Evolutionary conservation across 1,140 invertebrate genomes (phyloP).

Genomic region (Neoseiulus cucumeris): DNA sequence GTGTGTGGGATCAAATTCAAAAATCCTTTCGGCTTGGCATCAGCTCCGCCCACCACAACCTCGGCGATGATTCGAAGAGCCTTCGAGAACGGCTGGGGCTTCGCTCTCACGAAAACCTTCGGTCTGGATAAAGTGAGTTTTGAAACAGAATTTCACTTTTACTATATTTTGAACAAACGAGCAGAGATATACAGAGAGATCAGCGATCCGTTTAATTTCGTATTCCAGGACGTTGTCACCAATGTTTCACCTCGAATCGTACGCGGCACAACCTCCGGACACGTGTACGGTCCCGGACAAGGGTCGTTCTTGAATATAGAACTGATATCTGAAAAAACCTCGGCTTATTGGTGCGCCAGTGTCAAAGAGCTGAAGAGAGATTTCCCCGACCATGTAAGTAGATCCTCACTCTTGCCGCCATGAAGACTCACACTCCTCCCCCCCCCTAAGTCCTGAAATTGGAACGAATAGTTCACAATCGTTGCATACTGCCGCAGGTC

Average conservation of each 20-base stretch:
- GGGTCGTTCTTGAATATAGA: slow-evolving; percentile 92
- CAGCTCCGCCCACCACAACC: slow-evolving; percentile 82
- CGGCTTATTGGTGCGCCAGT: slow-evolving; percentile 73
- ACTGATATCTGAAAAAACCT: slow-evolving; percentile 88
- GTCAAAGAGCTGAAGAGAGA: slow-evolving; percentile 74
- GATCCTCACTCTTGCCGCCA: background rate
- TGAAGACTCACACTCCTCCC: background rate
- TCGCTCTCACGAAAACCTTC: slow-evolving; percentile 91
- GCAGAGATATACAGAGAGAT: background rate
- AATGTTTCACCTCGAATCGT: slow-evolving; percentile 94
- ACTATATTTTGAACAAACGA: background rate
- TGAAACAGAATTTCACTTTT: background rate
- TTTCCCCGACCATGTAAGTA: slow-evolving; percentile 56
- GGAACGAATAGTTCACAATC: background rate
- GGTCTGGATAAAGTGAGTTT: slow-evolving; percentile 58
- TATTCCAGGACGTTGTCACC: slow-evolving; percentile 60
- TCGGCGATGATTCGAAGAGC: slow-evolving; percentile 81
- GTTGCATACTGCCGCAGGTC: slow-evolving; percentile 36
- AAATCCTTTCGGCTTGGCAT: slow-evolving; percentile 92
- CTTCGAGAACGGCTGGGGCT: slow-evolving; percentile 90
- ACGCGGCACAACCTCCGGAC: slow-evolving; percentile 70
- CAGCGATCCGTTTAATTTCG: slow-evolving; percentile 8
- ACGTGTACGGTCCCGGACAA: slow-evolving; percentile 79
- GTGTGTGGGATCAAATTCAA: slow-evolving; percentile 81
- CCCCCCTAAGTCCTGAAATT: background rate